These are phyloP conservation scores for Arctopsyche grandis DNA, from an alignment of 1,140 invertebrate genomes.

Conservation along the genomic window DNA sequence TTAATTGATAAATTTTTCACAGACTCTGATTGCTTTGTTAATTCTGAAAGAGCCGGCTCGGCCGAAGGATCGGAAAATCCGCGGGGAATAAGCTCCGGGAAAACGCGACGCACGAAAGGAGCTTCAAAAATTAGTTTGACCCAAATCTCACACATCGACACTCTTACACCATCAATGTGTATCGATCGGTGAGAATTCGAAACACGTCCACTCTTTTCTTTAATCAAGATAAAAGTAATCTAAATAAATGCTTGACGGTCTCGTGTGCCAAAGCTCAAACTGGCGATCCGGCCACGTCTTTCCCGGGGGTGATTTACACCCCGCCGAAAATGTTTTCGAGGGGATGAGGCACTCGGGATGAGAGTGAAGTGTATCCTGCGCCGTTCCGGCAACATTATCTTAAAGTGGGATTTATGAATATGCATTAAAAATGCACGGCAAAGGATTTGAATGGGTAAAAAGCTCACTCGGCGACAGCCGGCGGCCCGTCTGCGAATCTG, in stretches of 20 bases:
- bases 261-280: neutral
- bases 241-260: neutral
- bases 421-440: constrained; percentile 41
- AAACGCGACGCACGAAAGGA: neutral
- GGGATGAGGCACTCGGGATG: neutral
- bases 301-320: no score
- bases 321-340: neutral
- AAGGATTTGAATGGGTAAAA: constrained; percentile 41
- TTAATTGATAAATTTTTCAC: constrained; percentile 9
- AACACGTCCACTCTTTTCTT: neutral
- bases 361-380: neutral
- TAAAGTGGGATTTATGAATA: constrained; percentile 41
- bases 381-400: constrained; percentile 26
- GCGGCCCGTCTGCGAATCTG: constrained; percentile 29
- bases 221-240: neutral
- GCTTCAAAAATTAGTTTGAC: constrained; percentile 7
- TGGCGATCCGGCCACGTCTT: no score
- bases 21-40: neutral
- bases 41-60: neutral
- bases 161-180: no score
- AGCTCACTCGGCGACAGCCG: constrained; percentile 22
- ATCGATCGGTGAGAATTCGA: no score
- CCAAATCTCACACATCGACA: neutral
- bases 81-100: no score
- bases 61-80: neutral